Base-by-base conservation (phyloP, 2,113 vertebrate genomes). In the Amazona vittata region DNA sequence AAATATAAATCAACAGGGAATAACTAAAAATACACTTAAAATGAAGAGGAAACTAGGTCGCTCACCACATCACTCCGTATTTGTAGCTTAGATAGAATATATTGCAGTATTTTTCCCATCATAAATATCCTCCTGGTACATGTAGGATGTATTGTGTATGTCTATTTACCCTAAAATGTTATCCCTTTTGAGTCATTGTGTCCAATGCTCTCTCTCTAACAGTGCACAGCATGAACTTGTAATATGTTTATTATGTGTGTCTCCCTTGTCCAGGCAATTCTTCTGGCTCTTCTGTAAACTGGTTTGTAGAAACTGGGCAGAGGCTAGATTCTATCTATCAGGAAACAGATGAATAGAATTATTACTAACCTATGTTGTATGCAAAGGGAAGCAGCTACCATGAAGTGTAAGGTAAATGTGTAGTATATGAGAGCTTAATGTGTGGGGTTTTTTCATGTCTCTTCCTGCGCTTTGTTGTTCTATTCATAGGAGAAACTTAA, bases 1-100 rank as follows among this genome's bases (percentile, higher is more conserved):
- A 97, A 96, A 97, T 85, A 95, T 95, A 97, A 97, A 96, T 97
- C 97, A 96, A 95, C 90, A 83, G 93, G 65, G 91, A 97, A 77
- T 95, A 96, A 93, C 71, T 95, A 90, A 89, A 95, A 97, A 95
- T 96, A 86, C 39, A 37, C 69, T 60, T 74, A 85, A 85, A 95
- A 84, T 95, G 76, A 94, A 89, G 69, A 93, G 75, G 28, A 97
- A 98, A 97, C 95, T 95, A 87, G 97, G 94, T 89, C 93, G 79
- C 8, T 87, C 85, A 53, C 53, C 46, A 20, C 87, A 41, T 79
- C 88, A 64, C 75, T 97, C 90, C 12, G 46, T 83, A 47, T 96
- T 96, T 97, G 50, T 83, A 60, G 71, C 69, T 63, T 57, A 21
- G n/a, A 4, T 19, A 52, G 77, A 75, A 70, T 69, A 35, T 33